A percentile compares a stretch with the other conserved stretches of the same genome.
phyloP scores from a whole-genome alignment of 2,113 vertebrate genomes.

The Tachuris rubrigastra region DNA sequence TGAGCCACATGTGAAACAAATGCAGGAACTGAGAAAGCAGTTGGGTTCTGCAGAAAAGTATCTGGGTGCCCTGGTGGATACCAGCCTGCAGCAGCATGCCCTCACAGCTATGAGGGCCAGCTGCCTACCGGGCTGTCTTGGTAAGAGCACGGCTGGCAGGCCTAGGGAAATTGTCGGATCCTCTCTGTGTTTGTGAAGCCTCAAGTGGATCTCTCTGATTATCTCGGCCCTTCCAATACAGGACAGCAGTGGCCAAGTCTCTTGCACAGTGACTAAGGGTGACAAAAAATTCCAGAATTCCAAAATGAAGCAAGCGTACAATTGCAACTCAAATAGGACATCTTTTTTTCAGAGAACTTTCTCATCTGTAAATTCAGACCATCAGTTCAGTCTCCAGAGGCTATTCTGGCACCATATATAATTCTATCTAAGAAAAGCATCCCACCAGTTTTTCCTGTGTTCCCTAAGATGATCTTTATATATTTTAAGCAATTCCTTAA shows the following conservation, averaged over 20 bases:
- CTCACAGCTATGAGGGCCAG: not conserved
- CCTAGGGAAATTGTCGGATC: not conserved
- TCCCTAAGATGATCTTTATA: not conserved
- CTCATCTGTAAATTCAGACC: not conserved
- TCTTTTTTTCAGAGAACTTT: not conserved
- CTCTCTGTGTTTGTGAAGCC: not conserved
- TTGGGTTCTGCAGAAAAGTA: not conserved
- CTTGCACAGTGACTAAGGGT: not conserved
- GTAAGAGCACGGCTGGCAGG: not conserved
- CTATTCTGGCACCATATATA: not conserved
- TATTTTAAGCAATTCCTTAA: not conserved
- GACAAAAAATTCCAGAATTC: not conserved
- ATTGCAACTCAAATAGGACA: not conserved
- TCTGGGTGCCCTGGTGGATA: not conserved
- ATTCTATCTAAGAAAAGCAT: not conserved
- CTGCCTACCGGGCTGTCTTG: not conserved
- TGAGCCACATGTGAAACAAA: not conserved
- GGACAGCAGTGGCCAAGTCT: not conserved
- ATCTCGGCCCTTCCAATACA: not conserved
- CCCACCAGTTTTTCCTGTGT: not conserved
- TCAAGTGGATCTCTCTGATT: accelerated
- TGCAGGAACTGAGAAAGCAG: not conserved
- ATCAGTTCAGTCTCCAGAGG: not conserved
- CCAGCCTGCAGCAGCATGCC: not conserved
- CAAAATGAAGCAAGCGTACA: not conserved